Evolutionary conservation across 2,113 vertebrate genomes (phyloP).

Genomic region (Myotis brandtii): DNA sequence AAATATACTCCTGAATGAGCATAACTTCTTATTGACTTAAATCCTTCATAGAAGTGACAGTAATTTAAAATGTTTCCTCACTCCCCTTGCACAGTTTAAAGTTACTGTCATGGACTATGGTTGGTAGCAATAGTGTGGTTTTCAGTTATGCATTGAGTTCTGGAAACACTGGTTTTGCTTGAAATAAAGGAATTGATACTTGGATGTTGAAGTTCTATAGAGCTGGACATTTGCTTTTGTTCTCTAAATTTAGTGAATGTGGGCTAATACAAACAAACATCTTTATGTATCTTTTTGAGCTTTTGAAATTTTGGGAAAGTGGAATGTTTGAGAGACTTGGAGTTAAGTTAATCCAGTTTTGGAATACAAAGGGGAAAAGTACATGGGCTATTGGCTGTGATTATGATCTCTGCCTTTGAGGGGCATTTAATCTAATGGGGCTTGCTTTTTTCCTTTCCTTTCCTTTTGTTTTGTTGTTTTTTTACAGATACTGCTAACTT

Average conservation of each 20-base stretch:
- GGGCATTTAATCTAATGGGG: background rate
- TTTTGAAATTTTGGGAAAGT: conserved; percentile 38
- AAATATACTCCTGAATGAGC: background rate
- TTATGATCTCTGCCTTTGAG: background rate
- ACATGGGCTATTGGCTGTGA: background rate
- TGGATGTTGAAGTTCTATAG: conserved; percentile 10
- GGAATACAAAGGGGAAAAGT: conserved; percentile 4
- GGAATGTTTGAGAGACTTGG: background rate
- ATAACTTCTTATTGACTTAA: background rate
- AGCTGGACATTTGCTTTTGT: background rate
- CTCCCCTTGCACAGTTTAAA: background rate
- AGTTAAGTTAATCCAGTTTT: background rate
- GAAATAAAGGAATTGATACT: conserved; percentile 20
- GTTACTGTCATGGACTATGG: background rate
- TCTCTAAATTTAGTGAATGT: conserved; percentile 18
- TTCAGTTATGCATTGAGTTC: conserved; percentile 18
- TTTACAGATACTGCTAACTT: background rate
- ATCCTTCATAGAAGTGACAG: background rate
- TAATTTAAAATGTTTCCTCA: background rate
- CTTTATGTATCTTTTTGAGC: background rate
- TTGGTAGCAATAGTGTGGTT: background rate
- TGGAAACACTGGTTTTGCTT: conserved; percentile 6
- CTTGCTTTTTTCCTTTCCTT: background rate
- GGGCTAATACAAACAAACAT: background rate
- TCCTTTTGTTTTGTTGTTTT: background rate